phyloP scores from a whole-genome alignment of 2,113 vertebrate species.

The Tor tambroides region DNA sequence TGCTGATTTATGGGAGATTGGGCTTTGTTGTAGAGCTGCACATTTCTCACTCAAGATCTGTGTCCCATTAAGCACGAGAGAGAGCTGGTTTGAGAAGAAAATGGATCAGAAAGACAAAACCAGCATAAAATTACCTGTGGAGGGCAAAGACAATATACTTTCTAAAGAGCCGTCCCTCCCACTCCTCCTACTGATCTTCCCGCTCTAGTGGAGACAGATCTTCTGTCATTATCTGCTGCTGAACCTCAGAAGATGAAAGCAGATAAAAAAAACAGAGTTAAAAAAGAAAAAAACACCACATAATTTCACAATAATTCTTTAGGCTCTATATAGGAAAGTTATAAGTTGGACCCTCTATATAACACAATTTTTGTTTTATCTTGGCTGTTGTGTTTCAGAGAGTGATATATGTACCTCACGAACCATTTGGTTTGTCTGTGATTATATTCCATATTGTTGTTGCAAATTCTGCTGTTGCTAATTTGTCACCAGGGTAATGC shows the following conservation, averaged over 20 bases:
- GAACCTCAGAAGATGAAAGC: constrained; percentile 31
- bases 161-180: background rate
- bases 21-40: constrained; percentile 25
- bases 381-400: background rate
- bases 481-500: background rate
- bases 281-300: constrained; percentile 16
- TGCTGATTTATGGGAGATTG: constrained; percentile 47
- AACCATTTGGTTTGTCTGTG: background rate
- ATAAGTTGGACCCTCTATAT: background rate
- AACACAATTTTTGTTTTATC: no score
- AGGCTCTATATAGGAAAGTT: background rate
- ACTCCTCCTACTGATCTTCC: constrained; percentile 4
- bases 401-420: background rate
- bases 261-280: background rate
- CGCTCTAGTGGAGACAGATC: constrained; percentile 11
- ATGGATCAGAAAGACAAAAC: background rate
- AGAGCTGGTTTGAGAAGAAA: background rate
- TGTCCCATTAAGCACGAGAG: constrained; percentile 11
- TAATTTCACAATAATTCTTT: constrained; percentile 30
- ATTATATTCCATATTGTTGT: background rate
- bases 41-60: constrained; percentile 13
- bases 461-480: background rate
- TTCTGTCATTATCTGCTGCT: constrained; percentile 44
- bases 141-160: constrained; percentile 28
- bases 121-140: constrained; percentile 36